Conservation (phyloP, 2,888 invertebrate species). For the Morpho achilles region DNA sequence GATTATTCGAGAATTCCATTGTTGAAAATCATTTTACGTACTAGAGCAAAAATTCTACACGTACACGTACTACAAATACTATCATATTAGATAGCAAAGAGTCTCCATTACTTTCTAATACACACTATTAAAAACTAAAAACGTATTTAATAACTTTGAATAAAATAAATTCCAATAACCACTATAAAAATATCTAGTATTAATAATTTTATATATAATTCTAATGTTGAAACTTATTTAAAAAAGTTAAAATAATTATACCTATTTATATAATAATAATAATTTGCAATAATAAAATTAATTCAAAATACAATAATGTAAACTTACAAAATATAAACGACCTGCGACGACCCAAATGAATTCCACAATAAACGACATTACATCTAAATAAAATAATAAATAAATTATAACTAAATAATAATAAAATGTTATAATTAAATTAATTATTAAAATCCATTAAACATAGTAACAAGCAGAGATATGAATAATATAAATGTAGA, state of each 20-base stretch:
- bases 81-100: conserved; percentile 44
- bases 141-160: conserved; percentile 2
- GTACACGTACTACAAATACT: conserved; percentile 43
- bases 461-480: conserved; percentile 44
- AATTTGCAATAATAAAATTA: conserved; percentile 19
- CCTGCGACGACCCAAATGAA: conserved; percentile 2
- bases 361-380: neutral
- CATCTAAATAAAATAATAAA: neutral
- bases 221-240: neutral
- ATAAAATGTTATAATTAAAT: neutral
- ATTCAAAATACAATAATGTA: conserved; percentile 40
- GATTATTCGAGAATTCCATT: too few species aligned
- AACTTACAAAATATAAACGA: neutral
- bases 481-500: conserved; percentile 47
- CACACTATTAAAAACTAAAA: neutral
- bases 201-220: neutral
- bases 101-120: conserved; percentile 31
- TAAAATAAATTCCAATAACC: neutral
- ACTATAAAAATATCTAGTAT: neutral
- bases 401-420: neutral
- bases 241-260: neutral
- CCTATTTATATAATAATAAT: neutral
- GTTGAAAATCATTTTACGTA: neutral
- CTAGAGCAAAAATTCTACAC: conserved; percentile 3
- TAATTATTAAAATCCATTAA: conserved; percentile 34